These are phyloP conservation scores for Delphinus delphis DNA, from an alignment of 2,113 vertebrate species.

Conservation along the genomic window DNA sequence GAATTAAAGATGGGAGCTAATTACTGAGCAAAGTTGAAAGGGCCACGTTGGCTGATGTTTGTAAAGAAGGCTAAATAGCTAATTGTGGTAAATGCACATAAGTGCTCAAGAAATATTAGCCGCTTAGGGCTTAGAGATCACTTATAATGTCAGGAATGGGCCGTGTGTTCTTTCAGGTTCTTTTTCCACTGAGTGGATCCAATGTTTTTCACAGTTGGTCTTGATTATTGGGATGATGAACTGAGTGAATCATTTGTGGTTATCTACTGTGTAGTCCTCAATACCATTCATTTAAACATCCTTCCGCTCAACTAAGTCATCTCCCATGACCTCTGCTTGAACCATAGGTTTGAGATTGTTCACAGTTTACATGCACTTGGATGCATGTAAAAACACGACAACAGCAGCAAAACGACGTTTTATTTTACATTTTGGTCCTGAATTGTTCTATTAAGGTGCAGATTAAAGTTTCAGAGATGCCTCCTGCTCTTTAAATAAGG, in stretches of 20 bases:
- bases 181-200: not conserved
- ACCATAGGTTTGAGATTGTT: not conserved
- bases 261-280: not conserved
- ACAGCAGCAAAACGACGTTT: not conserved
- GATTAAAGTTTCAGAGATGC: not conserved
- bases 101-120: not conserved
- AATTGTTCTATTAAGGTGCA: not conserved
- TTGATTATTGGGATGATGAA: not conserved
- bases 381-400: not conserved
- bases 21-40: not conserved
- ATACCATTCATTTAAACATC: not conserved
- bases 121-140: not conserved
- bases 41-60: not conserved
- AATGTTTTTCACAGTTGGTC: not conserved
- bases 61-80: not conserved
- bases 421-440: not conserved
- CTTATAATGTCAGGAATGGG: not conserved
- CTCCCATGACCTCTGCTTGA: not conserved
- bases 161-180: not conserved
- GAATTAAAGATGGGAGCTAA: not conserved
- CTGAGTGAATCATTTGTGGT: not conserved
- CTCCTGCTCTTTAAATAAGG: constrained; percentile 5
- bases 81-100: not conserved
- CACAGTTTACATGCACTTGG: not conserved
- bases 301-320: not conserved